Percentiles rank a stretch among this genome's conserved stretches.
phyloP scores from a whole-genome alignment of 2,113 vertebrate genomes.

The Melanotaenia duboulayi region DNA sequence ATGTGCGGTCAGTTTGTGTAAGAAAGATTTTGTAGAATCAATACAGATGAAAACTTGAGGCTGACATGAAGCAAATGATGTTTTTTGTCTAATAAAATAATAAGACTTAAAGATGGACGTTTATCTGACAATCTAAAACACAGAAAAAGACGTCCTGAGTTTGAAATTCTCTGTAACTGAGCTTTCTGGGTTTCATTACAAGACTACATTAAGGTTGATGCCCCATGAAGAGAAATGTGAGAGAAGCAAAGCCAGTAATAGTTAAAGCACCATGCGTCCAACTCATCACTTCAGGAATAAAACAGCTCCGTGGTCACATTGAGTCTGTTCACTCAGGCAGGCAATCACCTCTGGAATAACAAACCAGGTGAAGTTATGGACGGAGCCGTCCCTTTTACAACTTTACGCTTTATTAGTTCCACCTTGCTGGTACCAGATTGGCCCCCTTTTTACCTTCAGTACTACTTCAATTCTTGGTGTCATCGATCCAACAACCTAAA shows the following conservation, averaged over 20 bases:
- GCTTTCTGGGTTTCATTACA: slow-evolving; percentile 58
- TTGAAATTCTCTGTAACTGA: slow-evolving; percentile 17
- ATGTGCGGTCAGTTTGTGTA: too few relatives aligned
- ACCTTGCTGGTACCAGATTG: too few relatives aligned
- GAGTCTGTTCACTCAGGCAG: slow-evolving; percentile 38
- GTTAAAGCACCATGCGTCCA: slow-evolving; percentile 66
- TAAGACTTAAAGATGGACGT: neutral
- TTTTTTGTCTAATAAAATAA: neutral
- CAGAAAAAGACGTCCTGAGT: neutral
- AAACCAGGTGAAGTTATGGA: neutral
- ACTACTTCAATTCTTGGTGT: too few relatives aligned
- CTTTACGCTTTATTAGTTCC: too few relatives aligned
- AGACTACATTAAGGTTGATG: slow-evolving; percentile 75
- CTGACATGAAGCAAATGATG: neutral
- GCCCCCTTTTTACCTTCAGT: too few relatives aligned
- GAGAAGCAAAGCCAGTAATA: slow-evolving; percentile 62
- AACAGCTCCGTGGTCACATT: slow-evolving; percentile 66
- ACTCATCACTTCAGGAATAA: slow-evolving; percentile 72
- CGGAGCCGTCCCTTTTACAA: neutral
- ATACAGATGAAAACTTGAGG: too few relatives aligned
- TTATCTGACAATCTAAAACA: slow-evolving; percentile 14
- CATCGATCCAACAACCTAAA: too few relatives aligned
- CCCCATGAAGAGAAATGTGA: slow-evolving; percentile 70
- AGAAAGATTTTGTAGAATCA: too few relatives aligned
- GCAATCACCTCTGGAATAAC: slow-evolving; percentile 37